Evolutionary conservation across 1,140 invertebrate genomes (phyloP).

Genomic region (Tachypleus tridentatus): DNA sequence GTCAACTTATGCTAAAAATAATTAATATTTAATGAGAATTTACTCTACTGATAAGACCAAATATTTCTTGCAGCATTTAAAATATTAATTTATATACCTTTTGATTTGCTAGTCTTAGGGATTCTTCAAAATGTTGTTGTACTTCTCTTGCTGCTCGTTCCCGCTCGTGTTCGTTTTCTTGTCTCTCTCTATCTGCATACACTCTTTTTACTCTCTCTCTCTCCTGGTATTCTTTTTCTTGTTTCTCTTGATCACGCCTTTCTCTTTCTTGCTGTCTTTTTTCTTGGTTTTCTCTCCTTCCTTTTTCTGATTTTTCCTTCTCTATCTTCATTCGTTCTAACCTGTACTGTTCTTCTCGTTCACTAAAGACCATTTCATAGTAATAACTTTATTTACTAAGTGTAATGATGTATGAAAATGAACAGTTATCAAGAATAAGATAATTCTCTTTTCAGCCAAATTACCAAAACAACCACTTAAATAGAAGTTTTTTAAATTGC

Average conservation of each 20-base stretch:
- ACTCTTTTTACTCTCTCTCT: slow-evolving; percentile 42
- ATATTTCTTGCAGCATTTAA: too few species aligned
- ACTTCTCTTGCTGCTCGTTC: slow-evolving; percentile 55
- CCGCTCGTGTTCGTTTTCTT: slow-evolving; percentile 46
- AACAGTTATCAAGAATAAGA: slow-evolving; percentile 10
- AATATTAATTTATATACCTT: slow-evolving; percentile 44
- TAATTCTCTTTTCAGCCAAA: background rate
- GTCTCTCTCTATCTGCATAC: slow-evolving; percentile 40
- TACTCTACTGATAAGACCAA: too few species aligned
- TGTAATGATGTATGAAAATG: background rate
- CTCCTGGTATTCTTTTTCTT: slow-evolving; percentile 44
- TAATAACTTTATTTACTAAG: background rate
- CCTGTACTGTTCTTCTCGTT: slow-evolving; percentile 43
- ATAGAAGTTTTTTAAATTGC: slow-evolving; percentile 10
- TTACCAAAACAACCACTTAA: background rate
- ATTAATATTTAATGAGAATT: too few species aligned
- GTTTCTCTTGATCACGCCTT: slow-evolving; percentile 38
- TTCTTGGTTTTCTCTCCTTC: slow-evolving; percentile 22
- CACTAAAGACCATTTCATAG: slow-evolving; percentile 27
- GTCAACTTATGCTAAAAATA: too few species aligned
- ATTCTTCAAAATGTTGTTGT: slow-evolving; percentile 81
- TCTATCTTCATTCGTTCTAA: slow-evolving; percentile 37
- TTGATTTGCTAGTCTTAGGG: slow-evolving; percentile 62
- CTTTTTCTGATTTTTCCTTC: slow-evolving; percentile 37
- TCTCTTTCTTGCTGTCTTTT: slow-evolving; percentile 43